These are phyloP conservation scores for Hirtodrosophila alboralis DNA, from an alignment of 2,888 invertebrate genomes.

Conservation along the genomic window DNA sequence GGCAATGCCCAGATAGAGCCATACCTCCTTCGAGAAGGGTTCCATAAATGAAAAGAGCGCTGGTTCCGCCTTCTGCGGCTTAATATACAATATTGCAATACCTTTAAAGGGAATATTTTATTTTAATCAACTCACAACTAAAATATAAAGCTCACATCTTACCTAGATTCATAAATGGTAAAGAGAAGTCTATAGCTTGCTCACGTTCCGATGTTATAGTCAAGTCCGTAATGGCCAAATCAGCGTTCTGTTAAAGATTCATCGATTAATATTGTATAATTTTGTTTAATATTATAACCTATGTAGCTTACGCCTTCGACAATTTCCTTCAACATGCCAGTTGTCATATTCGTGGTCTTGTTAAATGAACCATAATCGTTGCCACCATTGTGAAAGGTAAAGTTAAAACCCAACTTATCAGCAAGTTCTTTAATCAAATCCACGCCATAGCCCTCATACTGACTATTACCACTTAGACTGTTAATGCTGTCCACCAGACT, in stretches of 20 bases:
- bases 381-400: conserved; percentile 90
- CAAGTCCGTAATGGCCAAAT: conserved; percentile 96
- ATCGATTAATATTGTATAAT: neutral
- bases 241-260: conserved; percentile 86
- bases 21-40: conserved; percentile 93
- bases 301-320: conserved; percentile 86
- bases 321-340: conserved; percentile 94
- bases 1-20: conserved; percentile 90
- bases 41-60: conserved; percentile 95
- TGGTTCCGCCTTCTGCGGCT: conserved; percentile 92
- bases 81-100: conserved; percentile 94
- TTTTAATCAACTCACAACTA: neutral
- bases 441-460: conserved; percentile 94
- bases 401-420: conserved; percentile 91
- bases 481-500: conserved; percentile 90
- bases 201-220: conserved; percentile 95
- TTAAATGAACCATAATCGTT: conserved; percentile 91
- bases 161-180: conserved; percentile 97
- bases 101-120: conserved; percentile 84
- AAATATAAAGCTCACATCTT: conserved; percentile 4
- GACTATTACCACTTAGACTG: conserved; percentile 90
- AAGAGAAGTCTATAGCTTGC: conserved; percentile 95
- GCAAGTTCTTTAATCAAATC: conserved; percentile 93
- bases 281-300: too few species aligned
- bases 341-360: conserved; percentile 88